Conservation (phyloP, 2,113 vertebrate species). For the Pavo muticus region DNA sequence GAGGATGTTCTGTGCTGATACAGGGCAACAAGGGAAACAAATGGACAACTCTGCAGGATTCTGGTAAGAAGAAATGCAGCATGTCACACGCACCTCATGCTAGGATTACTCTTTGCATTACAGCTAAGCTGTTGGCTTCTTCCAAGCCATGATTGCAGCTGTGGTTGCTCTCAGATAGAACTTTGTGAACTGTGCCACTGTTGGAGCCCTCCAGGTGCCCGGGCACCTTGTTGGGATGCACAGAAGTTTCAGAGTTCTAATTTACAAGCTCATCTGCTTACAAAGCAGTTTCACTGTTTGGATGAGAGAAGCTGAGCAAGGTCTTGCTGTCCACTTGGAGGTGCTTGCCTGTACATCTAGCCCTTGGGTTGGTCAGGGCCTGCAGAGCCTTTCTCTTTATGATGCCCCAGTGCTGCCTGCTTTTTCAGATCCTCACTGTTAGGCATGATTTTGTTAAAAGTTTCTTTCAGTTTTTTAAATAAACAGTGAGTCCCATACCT, state of each 20-base stretch:
- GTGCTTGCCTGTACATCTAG: neutral
- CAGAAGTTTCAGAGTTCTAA: neutral
- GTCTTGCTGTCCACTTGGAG: neutral
- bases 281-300: neutral
- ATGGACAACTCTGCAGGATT: conserved; percentile 47
- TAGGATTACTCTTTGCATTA: neutral
- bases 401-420: conserved; percentile 41
- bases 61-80: conserved; percentile 38
- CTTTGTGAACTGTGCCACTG: neutral
- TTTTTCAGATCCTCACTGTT: conserved; percentile 47
- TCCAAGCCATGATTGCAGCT: neutral
- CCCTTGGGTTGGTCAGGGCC: neutral
- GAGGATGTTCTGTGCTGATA: conserved; percentile 39
- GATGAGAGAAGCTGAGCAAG: neutral
- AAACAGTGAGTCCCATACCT: neutral
- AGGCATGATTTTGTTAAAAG: conserved; percentile 13
- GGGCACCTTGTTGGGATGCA: neutral
- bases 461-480: conserved; percentile 61
- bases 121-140: neutral
- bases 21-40: conserved; percentile 24
- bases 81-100: neutral
- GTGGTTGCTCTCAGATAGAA: neutral
- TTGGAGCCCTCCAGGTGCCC: neutral
- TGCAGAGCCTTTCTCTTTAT: conserved; percentile 48
- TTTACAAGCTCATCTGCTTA: neutral